Evolutionary conservation across 2,797 vertebrate species (phyloP), one percentile per base, ranked within the genome.

Genomic region (Gymnoscopelus braueri): DNA sequence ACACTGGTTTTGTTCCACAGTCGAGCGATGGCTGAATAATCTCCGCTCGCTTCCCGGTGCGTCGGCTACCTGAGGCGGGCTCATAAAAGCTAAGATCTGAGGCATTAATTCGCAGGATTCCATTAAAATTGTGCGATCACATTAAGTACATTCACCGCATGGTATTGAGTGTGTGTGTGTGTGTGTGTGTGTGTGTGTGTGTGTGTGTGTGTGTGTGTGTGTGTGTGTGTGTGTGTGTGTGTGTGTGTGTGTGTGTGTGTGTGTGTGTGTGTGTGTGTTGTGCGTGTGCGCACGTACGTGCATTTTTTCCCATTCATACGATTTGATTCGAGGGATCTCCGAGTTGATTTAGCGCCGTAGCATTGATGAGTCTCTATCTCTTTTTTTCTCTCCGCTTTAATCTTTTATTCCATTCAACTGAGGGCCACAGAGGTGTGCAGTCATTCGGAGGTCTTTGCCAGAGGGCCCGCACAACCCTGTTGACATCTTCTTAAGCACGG

Each of bases 81-180:
- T 90, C 82, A 89, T 87, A 87, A 88, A 92, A 90, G 84, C 87
- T 85, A 85, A 90, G 89, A 91, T 90, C 88, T 88, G 78, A 89
- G 82, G 85, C 89, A 90, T 90, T 88, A 88, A 87, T 91, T 91
- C 84, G 85, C 78, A 80, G 87, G 88, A 90, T 92, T 91, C 88
- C 88, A 89, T 90, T 90, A 89, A 88, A 90, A 78, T 89, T 79
- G 82, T 78, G 84, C 76, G 88, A 89, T 88, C 88, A 85, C 84
- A 84, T 90, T 89, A 87, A 84, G 82, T 81, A 62, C 67, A 73
- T 87, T 90, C 49, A 69, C 81, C 82, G 72, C 78, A 29, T 29
- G 26, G 26, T 29, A 29, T 29, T 4, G 26, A 29, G 26, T 29
- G 26, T 29, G 76, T 23, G 55, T 35, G 56, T 58, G 60, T 23